A percentile compares a stretch with the other conserved stretches of the same genome.
phyloP scores from a whole-genome alignment of 1,140 invertebrate species.

The Heliconius eleuchia region DNA sequence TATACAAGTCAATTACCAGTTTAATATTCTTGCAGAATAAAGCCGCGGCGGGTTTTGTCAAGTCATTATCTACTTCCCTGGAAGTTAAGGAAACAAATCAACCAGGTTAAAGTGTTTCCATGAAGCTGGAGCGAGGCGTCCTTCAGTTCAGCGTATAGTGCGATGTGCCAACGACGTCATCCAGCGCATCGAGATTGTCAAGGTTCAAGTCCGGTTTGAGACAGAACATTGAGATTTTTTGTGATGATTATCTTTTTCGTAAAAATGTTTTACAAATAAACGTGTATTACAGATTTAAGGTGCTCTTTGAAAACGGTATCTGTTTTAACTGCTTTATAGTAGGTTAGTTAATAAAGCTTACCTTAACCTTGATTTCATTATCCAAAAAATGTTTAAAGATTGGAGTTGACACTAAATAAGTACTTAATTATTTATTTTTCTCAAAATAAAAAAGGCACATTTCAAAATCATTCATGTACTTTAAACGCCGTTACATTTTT shows the following conservation, averaged over 20 bases:
- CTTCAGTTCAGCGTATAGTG: not conserved
- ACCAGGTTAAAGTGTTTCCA: not conserved
- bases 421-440: not conserved
- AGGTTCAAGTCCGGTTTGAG: no score
- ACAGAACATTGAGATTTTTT: not conserved
- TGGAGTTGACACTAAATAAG: no score
- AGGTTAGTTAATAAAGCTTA: no score
- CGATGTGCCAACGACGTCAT: not conserved
- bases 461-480: not conserved
- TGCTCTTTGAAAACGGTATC: no score
- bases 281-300: no score
- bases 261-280: not conserved
- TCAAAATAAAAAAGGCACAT: not conserved
- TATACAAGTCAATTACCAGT: slow-evolving; percentile 23
- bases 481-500: no score
- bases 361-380: no score
- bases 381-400: no score
- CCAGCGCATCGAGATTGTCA: no score
- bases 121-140: not conserved
- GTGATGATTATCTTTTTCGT: not conserved
- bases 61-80: slow-evolving; percentile 17
- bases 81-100: slow-evolving; percentile 13
- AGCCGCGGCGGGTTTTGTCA: slow-evolving; percentile 12
- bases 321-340: no score
- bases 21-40: slow-evolving; percentile 20